Base-by-base conservation (phyloP, 1,140 invertebrate species). In the Papilio polyxenes region DNA sequence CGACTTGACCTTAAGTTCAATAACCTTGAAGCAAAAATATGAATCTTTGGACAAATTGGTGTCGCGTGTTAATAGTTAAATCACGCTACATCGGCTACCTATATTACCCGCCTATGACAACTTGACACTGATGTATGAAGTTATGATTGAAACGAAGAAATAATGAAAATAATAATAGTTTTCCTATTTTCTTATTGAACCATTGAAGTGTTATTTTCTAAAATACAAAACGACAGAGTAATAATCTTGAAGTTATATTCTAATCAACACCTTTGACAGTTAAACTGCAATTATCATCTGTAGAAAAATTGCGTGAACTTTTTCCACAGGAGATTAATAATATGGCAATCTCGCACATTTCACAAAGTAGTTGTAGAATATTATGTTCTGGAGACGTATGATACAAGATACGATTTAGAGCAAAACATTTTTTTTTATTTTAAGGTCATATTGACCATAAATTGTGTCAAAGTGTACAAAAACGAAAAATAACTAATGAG, bases 1-100 rank as follows among this genome's bases (percentile, higher is more conserved):
- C 56, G 75, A 78, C 53, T 20, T 72, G 75, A 81, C 78, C 83
- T 49, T 20, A 23, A 51, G 82, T 80, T 83, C 75, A 83, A 83
- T 59, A 72, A 83, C 82, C 65, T 69, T 69, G 65, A 31, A 37
- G 59, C 20, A 65, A 65, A 65, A 69, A 69, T 37, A 69, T 69
- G 65, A 69, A 37, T 69, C 65, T 69, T 69, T 69, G 31, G 65
- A 69, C 31, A 69, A 69, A 69, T 69, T 69, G 23, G n/a, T 65
- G 59, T 69, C 65, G 65, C 65, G 65, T 69, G 65, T 15, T 11
- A 69, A 69, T 31, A 10, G 23, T 11, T 69, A 31, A 69, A 69
- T 69, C 65, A 69, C 65, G 65, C 31, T 31, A 31, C 31, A 69
- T 17, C 9, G 17, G 15, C 23, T 59, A 20, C 17, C 56, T 59